A percentile compares a stretch with the other conserved stretches of the same genome.
phyloP scores from a whole-genome alignment of 2,113 vertebrate species.

The Glaucidium brasilianum region DNA sequence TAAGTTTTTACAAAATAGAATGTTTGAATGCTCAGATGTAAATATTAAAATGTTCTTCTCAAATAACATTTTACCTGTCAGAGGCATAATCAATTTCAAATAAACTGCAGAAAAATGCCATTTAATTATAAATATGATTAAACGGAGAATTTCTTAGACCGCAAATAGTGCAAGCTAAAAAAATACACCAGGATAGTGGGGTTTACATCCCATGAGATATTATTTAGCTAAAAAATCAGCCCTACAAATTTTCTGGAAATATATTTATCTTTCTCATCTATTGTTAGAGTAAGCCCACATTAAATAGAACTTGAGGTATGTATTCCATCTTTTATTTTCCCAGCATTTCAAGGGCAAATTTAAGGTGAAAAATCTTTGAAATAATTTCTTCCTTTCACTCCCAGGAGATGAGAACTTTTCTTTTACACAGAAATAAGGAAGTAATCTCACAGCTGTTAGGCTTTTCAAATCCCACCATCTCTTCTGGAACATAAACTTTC shows the following conservation, averaged over 20 bases:
- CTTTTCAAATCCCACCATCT: background rate
- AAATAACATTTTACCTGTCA: background rate
- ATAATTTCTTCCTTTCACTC: background rate
- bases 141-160: background rate
- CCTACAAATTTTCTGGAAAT: background rate
- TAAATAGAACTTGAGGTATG: background rate
- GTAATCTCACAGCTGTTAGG: background rate
- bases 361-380: background rate
- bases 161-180: background rate
- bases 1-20: background rate
- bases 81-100: background rate
- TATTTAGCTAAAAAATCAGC: background rate
- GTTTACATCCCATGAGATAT: background rate
- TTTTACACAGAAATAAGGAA: background rate
- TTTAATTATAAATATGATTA: background rate
- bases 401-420: background rate
- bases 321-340: background rate
- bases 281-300: background rate
- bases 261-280: conserved; percentile 1
- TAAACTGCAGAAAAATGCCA: background rate
- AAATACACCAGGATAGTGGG: background rate
- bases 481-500: background rate
- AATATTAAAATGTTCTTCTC: background rate
- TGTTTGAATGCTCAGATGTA: background rate
- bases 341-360: background rate